Base-by-base conservation (phyloP, 2,888 invertebrate species). In the Leptopterna dolabrata region DNA sequence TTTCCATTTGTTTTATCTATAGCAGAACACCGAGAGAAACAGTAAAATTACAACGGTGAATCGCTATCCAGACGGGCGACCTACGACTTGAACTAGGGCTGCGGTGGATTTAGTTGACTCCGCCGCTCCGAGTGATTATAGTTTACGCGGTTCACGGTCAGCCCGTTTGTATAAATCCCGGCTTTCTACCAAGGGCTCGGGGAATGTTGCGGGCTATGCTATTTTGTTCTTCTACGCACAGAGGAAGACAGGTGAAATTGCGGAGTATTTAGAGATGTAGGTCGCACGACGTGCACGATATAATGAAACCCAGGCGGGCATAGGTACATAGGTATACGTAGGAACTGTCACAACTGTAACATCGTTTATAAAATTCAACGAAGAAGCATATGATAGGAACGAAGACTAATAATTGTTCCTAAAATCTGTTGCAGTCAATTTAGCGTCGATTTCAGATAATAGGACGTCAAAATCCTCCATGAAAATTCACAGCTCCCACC, bases 61-160 rank as follows among this genome's bases (percentile, higher is more conserved):
- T 63, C 63, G 63, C 63, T 63, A 11, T 0, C 24, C 63, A 24
- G 63, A 24, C 63, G 27, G 63, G 63, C 24, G 63, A 63, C 63
- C 63, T 63, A 63, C 24, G 24, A 63, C 63, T 63, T 63, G 63
- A 63, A 63, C 63, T 63, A 63, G 55, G n/a, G 55, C 55, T 55
- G 19, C 63, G 63, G 4, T 1, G 27, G 63, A 27, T 63, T 19
- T 13, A 19, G n/a, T 9, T 24, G 24, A 63, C 63, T 63, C 63
- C 13, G 51, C 0, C n/a, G 51, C 16, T 6, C 51, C 51, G 51
- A 19, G 51, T 63, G 63, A 63, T 63, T 24, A 63, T 63, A 63
- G 63, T 63, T 63, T 63, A 63, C 63, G 63, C 63, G 63, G 63
- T 63, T 63, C 63, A 63, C 63, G 63, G 63, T 63, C 63, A 24